These are phyloP conservation scores for Muscicapa striata DNA, from an alignment of 2,797 vertebrate genomes.

Conservation along the genomic window DNA sequence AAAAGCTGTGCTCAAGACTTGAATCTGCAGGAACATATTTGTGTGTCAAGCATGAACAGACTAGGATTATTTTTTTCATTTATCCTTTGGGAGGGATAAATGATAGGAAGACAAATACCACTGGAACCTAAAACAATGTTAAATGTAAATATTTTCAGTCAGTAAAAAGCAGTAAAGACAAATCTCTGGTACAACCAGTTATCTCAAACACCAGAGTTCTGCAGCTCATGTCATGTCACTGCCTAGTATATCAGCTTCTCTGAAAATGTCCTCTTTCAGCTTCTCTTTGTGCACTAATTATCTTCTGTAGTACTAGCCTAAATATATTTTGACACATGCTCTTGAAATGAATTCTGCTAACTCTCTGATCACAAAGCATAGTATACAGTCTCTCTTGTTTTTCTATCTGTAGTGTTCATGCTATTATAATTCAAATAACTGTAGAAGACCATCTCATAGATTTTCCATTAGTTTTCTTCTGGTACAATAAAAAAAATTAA, in stretches of 20 bases:
- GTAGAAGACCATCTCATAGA: neutral
- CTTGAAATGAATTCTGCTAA: neutral
- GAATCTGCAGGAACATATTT: neutral
- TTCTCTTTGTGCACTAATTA: neutral
- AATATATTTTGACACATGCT: neutral
- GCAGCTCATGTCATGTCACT: neutral
- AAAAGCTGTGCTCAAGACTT: neutral
- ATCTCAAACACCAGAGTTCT: neutral
- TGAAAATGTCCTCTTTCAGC: neutral
- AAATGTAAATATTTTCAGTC: neutral
- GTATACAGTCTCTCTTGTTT: neutral
- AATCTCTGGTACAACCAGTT: neutral
- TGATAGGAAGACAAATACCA: neutral
- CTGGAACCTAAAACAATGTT: neutral
- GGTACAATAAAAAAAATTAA: neutral
- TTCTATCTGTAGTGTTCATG: neutral
- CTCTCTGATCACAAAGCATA: neutral
- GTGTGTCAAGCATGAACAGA: neutral
- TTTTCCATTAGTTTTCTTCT: neutral
- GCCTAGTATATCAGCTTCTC: neutral
- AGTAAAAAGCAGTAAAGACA: neutral
- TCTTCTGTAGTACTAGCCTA: neutral
- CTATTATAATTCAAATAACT: neutral
- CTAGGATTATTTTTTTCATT: neutral
- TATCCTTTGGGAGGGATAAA: neutral